Base-by-base conservation (phyloP, 2,797 vertebrate species). In the Bucorvus abyssinicus region DNA sequence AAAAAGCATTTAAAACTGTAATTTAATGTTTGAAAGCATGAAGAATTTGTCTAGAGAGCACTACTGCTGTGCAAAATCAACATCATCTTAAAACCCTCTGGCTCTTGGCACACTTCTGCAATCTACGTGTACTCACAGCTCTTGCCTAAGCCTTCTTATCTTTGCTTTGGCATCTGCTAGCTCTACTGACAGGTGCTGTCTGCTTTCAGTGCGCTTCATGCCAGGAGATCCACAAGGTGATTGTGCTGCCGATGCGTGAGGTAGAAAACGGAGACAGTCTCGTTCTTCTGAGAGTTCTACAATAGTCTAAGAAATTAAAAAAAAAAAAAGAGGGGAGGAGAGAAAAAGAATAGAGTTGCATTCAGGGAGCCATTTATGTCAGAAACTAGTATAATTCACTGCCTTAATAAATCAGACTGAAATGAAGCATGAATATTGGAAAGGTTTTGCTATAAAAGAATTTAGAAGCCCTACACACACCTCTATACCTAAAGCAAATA, bases 111-210 rank as follows among this genome's bases (percentile, higher is more conserved):
- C 70, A 18, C 12, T 83, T 71, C 34, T 44, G 27, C 30, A 40
- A 18, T 36, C 34, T 6, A 23, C 0, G 5, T 68, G 65, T 94
- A 99, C 99, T 99, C 97, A 99, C 99, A 99, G 98, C 97, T 99
- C 99, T 95, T 99, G 99, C 45, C 99, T 98, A 60, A 99, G 98
- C 69, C 99, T 98, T 94, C 99, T 98, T 97, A 99, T 99, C 97
- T 98, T 99, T 92, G 99, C 99, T 96, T 99, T 99, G 96, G 99
- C 99, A 56, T 99, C 99, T 20, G 99, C 99, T 74, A 99, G 92
- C 97, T 99, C 99, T 94, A 99, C 99, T 2, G 99, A 99, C 63
- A 99, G 98, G 97, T 99, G 99, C 94, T 99, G 99, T 34, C 99
- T 97, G 97, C 99, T 99, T 95, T 99, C 99, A 0, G 99, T 99